These are phyloP conservation scores for Dilophus febrilis DNA, from an alignment of 2,888 invertebrate species.

Conservation along the genomic window DNA sequence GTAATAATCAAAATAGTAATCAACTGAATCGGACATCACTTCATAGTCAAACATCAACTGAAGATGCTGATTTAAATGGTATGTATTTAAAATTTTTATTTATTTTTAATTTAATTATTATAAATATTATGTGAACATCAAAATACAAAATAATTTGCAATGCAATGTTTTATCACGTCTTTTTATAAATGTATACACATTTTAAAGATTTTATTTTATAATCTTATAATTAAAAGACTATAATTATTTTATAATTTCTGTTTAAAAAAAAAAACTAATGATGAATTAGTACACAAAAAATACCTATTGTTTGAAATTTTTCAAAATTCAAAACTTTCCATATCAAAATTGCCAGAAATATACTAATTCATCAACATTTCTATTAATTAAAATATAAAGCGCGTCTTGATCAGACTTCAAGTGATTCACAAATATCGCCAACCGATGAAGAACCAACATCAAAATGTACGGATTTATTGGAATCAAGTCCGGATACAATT, in stretches of 20 bases:
- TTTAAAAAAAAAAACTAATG: too few relatives aligned
- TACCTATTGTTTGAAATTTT: too few relatives aligned
- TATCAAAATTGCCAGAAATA: not conserved
- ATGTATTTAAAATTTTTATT: slow-evolving; percentile 17
- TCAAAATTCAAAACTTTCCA: not conserved
- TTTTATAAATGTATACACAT: too few relatives aligned
- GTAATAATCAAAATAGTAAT: slow-evolving; percentile 10
- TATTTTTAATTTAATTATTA: too few relatives aligned
- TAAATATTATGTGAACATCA: too few relatives aligned
- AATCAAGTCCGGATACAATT: slow-evolving; percentile 12
- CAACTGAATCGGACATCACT: slow-evolving; percentile 44
- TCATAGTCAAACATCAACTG: slow-evolving; percentile 53
- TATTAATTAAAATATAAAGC: slow-evolving; percentile 33
- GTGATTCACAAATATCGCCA: slow-evolving; percentile 28
- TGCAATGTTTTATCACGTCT: too few relatives aligned
- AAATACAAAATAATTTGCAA: too few relatives aligned
- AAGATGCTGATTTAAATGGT: slow-evolving; percentile 57
- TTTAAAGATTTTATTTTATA: too few relatives aligned
- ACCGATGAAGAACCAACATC: slow-evolving; percentile 25
- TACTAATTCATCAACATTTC: too few relatives aligned
- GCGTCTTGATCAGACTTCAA: slow-evolving; percentile 40
- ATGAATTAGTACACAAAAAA: too few relatives aligned
- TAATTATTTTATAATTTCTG: too few relatives aligned
- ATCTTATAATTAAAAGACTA: too few relatives aligned
- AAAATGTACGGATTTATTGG: slow-evolving; percentile 18